Conservation (phyloP, 1,140 invertebrate genomes). For the Drosophila murphyi region DNA sequence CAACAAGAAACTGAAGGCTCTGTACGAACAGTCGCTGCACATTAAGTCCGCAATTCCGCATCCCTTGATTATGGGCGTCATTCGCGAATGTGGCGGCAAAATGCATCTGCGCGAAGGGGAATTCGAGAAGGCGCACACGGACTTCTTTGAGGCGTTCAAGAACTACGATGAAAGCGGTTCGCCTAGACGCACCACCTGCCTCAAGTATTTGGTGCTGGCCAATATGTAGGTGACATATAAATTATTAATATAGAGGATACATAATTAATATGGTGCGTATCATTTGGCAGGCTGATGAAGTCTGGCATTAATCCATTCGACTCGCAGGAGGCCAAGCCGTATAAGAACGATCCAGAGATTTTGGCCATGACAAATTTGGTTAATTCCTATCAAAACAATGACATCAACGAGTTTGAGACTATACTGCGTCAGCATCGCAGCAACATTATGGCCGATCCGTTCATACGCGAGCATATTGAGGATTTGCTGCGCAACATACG, state of each 20-base stretch:
- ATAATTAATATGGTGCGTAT: neutral
- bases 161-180: conserved; percentile 99
- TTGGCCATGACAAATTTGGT: conserved; percentile 99
- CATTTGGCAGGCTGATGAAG: conserved; percentile 94
- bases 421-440: conserved; percentile 97
- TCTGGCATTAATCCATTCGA: conserved; percentile 99
- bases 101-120: conserved; percentile 99
- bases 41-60: conserved; percentile 99
- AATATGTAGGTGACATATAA: conserved; percentile 91
- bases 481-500: conserved; percentile 98
- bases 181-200: conserved; percentile 97
- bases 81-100: conserved; percentile 99
- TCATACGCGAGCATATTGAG: conserved; percentile 99
- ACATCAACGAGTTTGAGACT: conserved; percentile 99
- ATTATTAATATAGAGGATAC: neutral
- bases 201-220: conserved; percentile 99
- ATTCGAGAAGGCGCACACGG: conserved; percentile 99
- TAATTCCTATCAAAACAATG: conserved; percentile 99
- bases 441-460: conserved; percentile 99
- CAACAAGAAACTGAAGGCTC: conserved; percentile 98
- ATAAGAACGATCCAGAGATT: conserved; percentile 99
- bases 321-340: conserved; percentile 99
- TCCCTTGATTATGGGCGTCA: conserved; percentile 99
- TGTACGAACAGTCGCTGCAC: conserved; percentile 99
- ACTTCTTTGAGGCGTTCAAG: conserved; percentile 99